These are phyloP conservation scores for Oryzias javanicus DNA, from an alignment of 2,113 vertebrate genomes.

Conservation along the genomic window DNA sequence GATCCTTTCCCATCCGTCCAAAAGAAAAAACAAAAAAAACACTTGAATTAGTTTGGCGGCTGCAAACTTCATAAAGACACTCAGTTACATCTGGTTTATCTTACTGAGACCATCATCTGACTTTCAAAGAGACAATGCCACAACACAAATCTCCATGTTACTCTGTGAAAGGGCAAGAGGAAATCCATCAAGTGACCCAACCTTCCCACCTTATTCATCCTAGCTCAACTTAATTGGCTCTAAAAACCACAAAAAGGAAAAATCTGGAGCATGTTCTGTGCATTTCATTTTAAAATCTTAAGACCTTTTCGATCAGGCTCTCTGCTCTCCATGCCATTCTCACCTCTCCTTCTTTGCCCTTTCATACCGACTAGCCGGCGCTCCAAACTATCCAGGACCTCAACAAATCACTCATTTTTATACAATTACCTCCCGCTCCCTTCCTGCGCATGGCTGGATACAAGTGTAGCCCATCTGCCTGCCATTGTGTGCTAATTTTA, in stretches of 20 bases:
- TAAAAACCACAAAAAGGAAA: too few species aligned
- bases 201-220: too few species aligned
- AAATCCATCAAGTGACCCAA: background rate
- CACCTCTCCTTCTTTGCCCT: slow-evolving; percentile 34
- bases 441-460: slow-evolving; percentile 78
- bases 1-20: too few species aligned
- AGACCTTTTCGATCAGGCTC: slow-evolving; percentile 7
- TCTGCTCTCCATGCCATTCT: slow-evolving; percentile 18
- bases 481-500: slow-evolving; percentile 97
- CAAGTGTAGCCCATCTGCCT: slow-evolving; percentile 76
- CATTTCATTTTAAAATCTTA: too few species aligned
- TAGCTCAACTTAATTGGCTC: too few species aligned
- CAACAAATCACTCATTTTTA: slow-evolving; percentile 80
- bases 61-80: too few species aligned
- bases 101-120: background rate
- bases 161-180: too few species aligned
- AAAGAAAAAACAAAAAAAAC: too few species aligned
- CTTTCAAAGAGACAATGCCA: background rate
- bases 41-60: too few species aligned
- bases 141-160: too few species aligned
- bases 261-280: too few species aligned
- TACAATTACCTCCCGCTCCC: slow-evolving; percentile 79
- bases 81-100: background rate
- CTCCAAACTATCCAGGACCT: slow-evolving; percentile 54
- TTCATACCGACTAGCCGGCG: slow-evolving; percentile 46